phyloP scores from a whole-genome alignment of 2,113 vertebrate species.

The Hypanus sabinus region DNA sequence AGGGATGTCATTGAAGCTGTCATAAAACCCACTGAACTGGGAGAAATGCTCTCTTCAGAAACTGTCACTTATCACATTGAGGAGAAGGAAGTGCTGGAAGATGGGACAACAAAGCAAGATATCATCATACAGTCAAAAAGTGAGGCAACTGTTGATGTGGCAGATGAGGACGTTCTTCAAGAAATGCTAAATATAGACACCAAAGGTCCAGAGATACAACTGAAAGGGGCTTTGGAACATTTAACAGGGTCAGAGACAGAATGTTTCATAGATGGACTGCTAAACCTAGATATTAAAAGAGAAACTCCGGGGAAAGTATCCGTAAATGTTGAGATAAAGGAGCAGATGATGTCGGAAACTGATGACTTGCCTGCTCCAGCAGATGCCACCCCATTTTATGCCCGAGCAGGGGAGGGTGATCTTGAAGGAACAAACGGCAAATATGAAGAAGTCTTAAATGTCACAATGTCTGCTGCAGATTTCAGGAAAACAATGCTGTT shows the following conservation, averaged over 20 bases:
- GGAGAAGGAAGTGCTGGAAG: slow-evolving; percentile 63
- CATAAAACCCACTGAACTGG: slow-evolving; percentile 63
- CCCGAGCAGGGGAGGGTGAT: slow-evolving; percentile 78
- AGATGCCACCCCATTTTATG: slow-evolving; percentile 41
- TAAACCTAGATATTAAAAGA: slow-evolving; percentile 62
- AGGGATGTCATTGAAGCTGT: slow-evolving; percentile 77
- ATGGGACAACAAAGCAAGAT: slow-evolving; percentile 68
- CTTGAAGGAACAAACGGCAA: slow-evolving; percentile 47
- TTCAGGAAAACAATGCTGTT: slow-evolving; percentile 47
- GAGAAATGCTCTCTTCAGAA: slow-evolving; percentile 57
- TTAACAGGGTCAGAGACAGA: slow-evolving; percentile 61
- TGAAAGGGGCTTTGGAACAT: slow-evolving; percentile 57
- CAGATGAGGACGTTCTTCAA: slow-evolving; percentile 54
- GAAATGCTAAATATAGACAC: slow-evolving; percentile 61
- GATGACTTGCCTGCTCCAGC: slow-evolving; percentile 58
- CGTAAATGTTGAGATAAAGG: slow-evolving; percentile 82
- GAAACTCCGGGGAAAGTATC: slow-evolving; percentile 58
- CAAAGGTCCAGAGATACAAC: slow-evolving; percentile 45
- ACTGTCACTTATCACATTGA: slow-evolving; percentile 66
- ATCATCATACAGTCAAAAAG: slow-evolving; percentile 74
- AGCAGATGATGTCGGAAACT: slow-evolving; percentile 65
- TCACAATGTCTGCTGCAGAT: slow-evolving; percentile 32
- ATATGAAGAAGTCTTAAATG: slow-evolving; percentile 41
- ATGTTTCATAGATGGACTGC: slow-evolving; percentile 66
- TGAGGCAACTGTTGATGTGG: slow-evolving; percentile 67